phyloP scores from a whole-genome alignment of 64 coral and sea anemone species.

The Porites australiensis region DNA sequence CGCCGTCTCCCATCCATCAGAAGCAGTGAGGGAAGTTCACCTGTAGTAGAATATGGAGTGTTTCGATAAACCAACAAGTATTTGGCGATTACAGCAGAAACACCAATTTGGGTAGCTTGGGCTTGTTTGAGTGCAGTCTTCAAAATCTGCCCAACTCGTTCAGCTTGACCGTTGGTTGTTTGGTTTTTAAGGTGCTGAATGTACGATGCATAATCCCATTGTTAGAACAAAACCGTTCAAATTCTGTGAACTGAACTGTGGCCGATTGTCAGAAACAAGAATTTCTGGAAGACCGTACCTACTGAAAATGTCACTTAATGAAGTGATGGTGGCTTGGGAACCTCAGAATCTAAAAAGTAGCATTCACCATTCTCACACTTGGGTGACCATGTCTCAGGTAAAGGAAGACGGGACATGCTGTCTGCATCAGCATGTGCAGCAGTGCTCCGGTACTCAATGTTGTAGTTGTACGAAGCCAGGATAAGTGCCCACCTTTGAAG shows the following conservation, averaged over 20 bases:
- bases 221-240: slow-evolving; percentile 30
- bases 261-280: too few species aligned
- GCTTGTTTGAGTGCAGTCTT: slow-evolving; percentile 32
- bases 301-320: not conserved
- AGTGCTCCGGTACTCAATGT: not conserved
- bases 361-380: not conserved
- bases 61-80: slow-evolving; percentile 51
- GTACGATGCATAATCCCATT: slow-evolving; percentile 44
- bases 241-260: slow-evolving; percentile 1
- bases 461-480: slow-evolving; percentile 6
- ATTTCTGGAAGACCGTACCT: too few species aligned
- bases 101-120: slow-evolving; percentile 40
- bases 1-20: slow-evolving; percentile 36
- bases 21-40: slow-evolving; percentile 42
- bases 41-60: slow-evolving; percentile 50
- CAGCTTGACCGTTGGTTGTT: slow-evolving; percentile 58
- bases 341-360: slow-evolving; percentile 57
- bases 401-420: slow-evolving; percentile 5
- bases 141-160: slow-evolving; percentile 59
- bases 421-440: too few species aligned
- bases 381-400: slow-evolving; percentile 65
- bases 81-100: slow-evolving; percentile 44
- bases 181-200: slow-evolving; percentile 45
- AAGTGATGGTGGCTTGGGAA: slow-evolving; percentile 43
- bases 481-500: slow-evolving; percentile 57